Percentiles rank a stretch among this genome's conserved stretches.
These are phyloP conservation scores for Meiosimyza decipiens DNA, from an alignment of 2,888 invertebrate genomes.

Conservation along the genomic window DNA sequence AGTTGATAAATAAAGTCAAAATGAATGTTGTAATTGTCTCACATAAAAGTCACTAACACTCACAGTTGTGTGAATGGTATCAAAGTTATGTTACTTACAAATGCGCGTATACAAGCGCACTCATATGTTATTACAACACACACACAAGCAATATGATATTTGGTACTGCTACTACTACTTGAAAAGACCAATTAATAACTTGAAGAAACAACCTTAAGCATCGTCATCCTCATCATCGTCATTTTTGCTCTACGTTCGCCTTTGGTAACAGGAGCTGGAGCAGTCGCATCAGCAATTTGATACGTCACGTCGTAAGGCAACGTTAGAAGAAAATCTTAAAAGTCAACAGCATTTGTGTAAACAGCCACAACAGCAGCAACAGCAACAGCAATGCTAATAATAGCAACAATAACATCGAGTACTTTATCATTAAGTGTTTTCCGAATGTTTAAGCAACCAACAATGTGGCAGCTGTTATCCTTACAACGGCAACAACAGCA, in stretches of 20 bases:
- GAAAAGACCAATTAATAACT: slow-evolving; percentile 9
- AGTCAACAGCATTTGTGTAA: slow-evolving; percentile 11
- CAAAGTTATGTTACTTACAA: too few relatives aligned
- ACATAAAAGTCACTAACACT: too few relatives aligned
- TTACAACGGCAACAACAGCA: not conserved
- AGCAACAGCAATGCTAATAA: not conserved
- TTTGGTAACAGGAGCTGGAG: too few relatives aligned
- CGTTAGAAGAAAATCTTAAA: not conserved
- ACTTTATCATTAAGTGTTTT: slow-evolving; percentile 6
- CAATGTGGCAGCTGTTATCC: slow-evolving; percentile 2
- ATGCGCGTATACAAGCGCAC: too few relatives aligned
- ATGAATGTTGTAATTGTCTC: too few relatives aligned
- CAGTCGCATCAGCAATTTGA: not conserved
- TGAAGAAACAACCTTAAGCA: not conserved
- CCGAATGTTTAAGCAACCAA: slow-evolving; percentile 5
- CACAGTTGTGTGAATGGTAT: too few relatives aligned
- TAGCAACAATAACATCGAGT: not conserved
- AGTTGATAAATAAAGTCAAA: too few relatives aligned
- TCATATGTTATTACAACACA: too few relatives aligned
- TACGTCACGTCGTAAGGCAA: not conserved
- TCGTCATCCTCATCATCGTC: not conserved
- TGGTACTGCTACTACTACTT: too few relatives aligned
- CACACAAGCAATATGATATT: too few relatives aligned
- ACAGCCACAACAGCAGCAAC: not conserved
- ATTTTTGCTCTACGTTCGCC: too few relatives aligned